Evolutionary conservation across 2,888 invertebrate species (phyloP).

Genomic region (Pseudococcus longispinus): DNA sequence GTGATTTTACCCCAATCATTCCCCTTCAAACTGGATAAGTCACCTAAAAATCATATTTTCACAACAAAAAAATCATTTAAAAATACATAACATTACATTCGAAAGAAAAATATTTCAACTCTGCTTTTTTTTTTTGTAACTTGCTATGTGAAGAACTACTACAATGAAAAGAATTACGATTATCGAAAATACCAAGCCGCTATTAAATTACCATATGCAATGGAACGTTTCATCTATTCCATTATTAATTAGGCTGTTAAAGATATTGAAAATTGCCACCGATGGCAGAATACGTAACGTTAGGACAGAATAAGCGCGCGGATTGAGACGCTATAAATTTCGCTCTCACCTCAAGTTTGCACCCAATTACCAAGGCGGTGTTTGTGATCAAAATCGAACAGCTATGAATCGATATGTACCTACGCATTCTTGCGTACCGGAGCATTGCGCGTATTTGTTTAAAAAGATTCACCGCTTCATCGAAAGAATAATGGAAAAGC

Average conservation of each 20-base stretch:
- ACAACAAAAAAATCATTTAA: no score
- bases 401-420: neutral
- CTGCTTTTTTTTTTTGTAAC: no score
- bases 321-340: neutral
- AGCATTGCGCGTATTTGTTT: neutral
- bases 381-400: neutral
- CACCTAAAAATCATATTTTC: no score
- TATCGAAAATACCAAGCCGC: no score
- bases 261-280: neutral
- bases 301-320: neutral
- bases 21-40: no score
- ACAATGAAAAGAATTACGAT: no score
- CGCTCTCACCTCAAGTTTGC: neutral
- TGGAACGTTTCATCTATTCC: neutral
- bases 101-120: no score
- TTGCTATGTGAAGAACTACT: neutral
- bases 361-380: neutral
- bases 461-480: neutral
- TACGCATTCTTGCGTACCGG: neutral
- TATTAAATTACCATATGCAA: neutral
- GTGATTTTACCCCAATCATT: no score
- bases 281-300: neutral
- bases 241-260: neutral
- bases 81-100: no score
- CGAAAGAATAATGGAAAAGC: constrained; percentile 9